Evolutionary conservation across 2,113 vertebrate species (phyloP).

Genomic region (Rhinichthys klamathensis): DNA sequence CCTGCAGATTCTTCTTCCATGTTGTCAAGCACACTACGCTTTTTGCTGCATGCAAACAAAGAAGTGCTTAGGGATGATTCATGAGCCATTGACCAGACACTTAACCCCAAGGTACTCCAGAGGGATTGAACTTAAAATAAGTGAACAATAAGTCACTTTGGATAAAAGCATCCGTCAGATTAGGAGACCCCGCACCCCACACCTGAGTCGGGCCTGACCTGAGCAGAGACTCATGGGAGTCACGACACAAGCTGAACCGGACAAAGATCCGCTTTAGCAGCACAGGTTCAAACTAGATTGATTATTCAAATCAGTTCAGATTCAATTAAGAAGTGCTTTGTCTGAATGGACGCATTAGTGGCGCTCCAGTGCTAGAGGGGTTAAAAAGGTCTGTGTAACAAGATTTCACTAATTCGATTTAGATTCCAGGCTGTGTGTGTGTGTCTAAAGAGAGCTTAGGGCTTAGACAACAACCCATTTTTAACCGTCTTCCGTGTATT

Average conservation of each 20-base stretch:
- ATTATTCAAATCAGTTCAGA: slow-evolving; percentile 50
- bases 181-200: neutral
- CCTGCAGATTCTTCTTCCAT: neutral
- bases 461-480: slow-evolving; percentile 31
- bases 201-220: slow-evolving; percentile 45
- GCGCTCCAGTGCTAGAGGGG: slow-evolving; percentile 5
- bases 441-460: slow-evolving; percentile 28
- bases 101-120: neutral
- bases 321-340: slow-evolving; percentile 40
- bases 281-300: slow-evolving; percentile 36
- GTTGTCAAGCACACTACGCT: neutral
- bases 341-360: slow-evolving; percentile 29
- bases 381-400: slow-evolving; percentile 38
- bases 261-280: slow-evolving; percentile 13
- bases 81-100: slow-evolving; percentile 11
- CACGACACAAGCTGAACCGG: neutral
- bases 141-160: slow-evolving; percentile 5
- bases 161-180: slow-evolving; percentile 6
- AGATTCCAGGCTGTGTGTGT: neutral
- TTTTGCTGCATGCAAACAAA: neutral
- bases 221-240: slow-evolving; percentile 30
- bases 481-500: slow-evolving; percentile 44
- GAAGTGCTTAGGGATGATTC: neutral
- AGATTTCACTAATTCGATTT: slow-evolving; percentile 34
- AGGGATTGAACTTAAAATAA: neutral